These are phyloP conservation scores for Byasa hedistus DNA, from an alignment of 2,888 invertebrate species.

Conservation along the genomic window DNA sequence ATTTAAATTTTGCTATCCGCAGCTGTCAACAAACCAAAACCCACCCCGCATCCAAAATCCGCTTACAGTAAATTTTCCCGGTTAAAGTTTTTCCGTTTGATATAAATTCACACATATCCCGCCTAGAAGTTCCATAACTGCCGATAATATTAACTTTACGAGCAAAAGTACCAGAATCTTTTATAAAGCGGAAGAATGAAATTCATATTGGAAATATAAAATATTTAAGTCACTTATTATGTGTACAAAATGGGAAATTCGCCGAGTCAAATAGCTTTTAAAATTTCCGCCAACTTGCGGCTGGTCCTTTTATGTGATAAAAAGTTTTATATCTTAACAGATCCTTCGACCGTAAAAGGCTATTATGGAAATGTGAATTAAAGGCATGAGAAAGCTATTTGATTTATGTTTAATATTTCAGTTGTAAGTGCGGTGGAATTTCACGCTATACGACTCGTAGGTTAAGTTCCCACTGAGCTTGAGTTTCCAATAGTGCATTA, in stretches of 20 bases:
- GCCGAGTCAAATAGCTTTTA: conserved; percentile 29
- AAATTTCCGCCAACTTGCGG: conserved; percentile 23
- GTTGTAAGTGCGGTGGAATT: not conserved
- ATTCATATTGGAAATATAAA: conserved; percentile 29
- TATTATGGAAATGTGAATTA: conserved; percentile 17
- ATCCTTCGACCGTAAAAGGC: conserved; percentile 14
- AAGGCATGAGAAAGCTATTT: conserved; percentile 6
- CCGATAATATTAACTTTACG: conserved; percentile 28
- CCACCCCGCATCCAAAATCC: conserved; percentile 3
- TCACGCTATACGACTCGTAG: too few relatives aligned
- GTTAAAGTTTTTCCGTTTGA: conserved; percentile 1
- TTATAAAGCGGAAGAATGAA: conserved; percentile 21
- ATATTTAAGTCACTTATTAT: conserved; percentile 28
- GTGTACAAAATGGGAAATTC: conserved; percentile 24
- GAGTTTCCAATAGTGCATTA: too few relatives aligned
- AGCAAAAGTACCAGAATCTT: conserved; percentile 19
- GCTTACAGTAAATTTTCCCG: conserved; percentile 1
- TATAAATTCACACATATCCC: conserved; percentile 7
- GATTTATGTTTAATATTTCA: not conserved
- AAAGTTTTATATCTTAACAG: conserved; percentile 25
- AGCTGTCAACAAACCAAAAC: not conserved
- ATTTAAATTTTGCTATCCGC: not conserved
- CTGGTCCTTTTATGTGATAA: conserved; percentile 25
- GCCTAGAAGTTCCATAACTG: conserved; percentile 7
- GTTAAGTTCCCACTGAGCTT: too few relatives aligned